phyloP scores from a whole-genome alignment of 37 sponge, comb jelly and placozoan species.

The Agelas oroides region DNA sequence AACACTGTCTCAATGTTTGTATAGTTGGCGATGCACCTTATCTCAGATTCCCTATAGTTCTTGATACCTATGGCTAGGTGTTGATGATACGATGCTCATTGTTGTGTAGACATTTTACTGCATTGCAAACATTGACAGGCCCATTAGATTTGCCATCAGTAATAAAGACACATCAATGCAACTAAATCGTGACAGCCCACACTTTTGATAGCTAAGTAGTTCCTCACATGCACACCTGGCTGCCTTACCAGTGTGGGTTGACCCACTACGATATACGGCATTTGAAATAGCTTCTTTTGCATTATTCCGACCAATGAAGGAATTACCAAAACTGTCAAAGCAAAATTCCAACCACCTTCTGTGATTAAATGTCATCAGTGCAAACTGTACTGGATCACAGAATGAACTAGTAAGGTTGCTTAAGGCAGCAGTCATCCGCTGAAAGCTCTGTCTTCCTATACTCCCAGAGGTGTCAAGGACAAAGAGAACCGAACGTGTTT shows the following conservation, averaged over 20 bases:
- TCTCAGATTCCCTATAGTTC: background rate
- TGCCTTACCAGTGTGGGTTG: slow-evolving; percentile 18
- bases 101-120: background rate
- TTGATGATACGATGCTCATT: background rate
- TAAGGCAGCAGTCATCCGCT: background rate
- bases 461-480: slow-evolving; percentile 27
- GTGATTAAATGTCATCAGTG: slow-evolving; percentile 20
- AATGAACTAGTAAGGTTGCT: background rate
- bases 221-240: background rate
- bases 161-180: slow-evolving; percentile 22
- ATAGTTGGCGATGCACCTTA: background rate
- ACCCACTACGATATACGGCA: background rate
- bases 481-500: slow-evolving; percentile 1
- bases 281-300: background rate
- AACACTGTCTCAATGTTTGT: too few species aligned
- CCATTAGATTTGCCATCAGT: slow-evolving; percentile 23
- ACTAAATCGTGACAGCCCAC: background rate
- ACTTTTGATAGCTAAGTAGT: background rate
- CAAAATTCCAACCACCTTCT: slow-evolving; percentile 36
- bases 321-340: slow-evolving; percentile 21
- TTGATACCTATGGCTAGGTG: slow-evolving; percentile 13
- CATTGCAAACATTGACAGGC: background rate
- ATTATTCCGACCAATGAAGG: background rate
- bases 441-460: background rate
- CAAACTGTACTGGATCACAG: slow-evolving; percentile 6